These are phyloP conservation scores for Acomys russatus DNA, from an alignment of 2,797 vertebrate species.

Conservation along the genomic window DNA sequence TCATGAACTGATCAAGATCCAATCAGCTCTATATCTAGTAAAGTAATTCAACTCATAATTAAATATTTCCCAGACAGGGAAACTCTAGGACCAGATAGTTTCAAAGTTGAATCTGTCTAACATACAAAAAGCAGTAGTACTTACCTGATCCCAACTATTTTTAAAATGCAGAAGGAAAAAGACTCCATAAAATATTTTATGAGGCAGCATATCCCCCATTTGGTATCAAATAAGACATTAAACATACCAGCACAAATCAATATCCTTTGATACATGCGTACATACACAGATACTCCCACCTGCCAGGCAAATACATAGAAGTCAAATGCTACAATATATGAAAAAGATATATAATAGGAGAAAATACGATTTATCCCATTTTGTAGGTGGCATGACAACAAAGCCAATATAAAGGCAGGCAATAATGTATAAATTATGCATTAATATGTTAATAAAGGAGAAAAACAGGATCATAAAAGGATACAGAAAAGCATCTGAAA, in stretches of 20 bases:
- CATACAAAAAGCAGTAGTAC: not conserved
- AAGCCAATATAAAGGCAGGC: not conserved
- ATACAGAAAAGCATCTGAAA: not conserved
- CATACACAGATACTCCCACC: not conserved
- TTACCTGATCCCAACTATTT: not conserved
- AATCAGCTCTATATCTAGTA: not conserved
- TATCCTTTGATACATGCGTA: not conserved
- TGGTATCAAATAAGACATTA: not conserved
- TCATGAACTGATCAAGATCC: not conserved
- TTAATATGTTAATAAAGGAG: not conserved
- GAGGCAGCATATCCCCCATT: not conserved
- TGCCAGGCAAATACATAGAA: not conserved
- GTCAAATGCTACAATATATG: not conserved
- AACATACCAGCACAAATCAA: not conserved
- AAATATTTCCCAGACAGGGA: not conserved
- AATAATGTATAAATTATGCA: not conserved
- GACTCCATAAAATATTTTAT: not conserved
- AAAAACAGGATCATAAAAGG: not conserved
- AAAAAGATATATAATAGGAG: not conserved
- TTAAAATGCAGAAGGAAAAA: not conserved
- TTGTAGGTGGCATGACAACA: not conserved
- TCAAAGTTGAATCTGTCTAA: not conserved
- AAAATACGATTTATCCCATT: not conserved
- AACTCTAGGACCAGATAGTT: not conserved
- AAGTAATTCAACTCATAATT: conserved; percentile 14